These are phyloP conservation scores for Holacanthella duospinosa DNA, from an alignment of 2,888 invertebrate species.

Conservation along the genomic window DNA sequence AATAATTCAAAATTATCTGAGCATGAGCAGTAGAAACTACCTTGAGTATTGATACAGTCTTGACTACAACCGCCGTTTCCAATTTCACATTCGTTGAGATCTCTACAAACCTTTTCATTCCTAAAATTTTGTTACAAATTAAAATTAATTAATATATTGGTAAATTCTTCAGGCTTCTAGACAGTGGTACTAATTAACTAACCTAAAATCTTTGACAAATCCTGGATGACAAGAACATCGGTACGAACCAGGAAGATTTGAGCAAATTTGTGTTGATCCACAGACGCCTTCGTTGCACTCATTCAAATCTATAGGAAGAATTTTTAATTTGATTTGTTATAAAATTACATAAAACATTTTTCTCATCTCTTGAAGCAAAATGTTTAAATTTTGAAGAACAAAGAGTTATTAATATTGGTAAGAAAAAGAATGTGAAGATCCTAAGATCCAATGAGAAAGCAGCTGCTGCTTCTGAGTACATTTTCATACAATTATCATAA, in stretches of 20 bases:
- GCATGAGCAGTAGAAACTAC: slow-evolving; percentile 39
- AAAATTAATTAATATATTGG: neutral
- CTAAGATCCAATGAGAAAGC: no score
- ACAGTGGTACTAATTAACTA: neutral
- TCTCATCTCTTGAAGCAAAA: neutral
- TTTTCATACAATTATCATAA: no score
- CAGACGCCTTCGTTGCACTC: slow-evolving; percentile 39
- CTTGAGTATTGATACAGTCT: slow-evolving; percentile 40
- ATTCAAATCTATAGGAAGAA: slow-evolving; percentile 38
- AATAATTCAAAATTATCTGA: slow-evolving; percentile 33
- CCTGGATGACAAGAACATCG: slow-evolving; percentile 50
- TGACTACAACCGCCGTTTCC: slow-evolving; percentile 39
- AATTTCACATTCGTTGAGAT: slow-evolving; percentile 39
- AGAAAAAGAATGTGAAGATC: neutral
- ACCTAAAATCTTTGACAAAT: slow-evolving; percentile 39
- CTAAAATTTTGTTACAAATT: slow-evolving; percentile 8
- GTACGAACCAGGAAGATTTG: slow-evolving; percentile 49
- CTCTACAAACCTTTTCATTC: slow-evolving; percentile 38
- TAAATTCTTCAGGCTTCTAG: no score
- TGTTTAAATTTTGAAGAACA: neutral
- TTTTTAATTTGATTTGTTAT: neutral
- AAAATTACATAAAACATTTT: neutral
- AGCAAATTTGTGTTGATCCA: slow-evolving; percentile 48
- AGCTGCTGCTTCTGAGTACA: no score
- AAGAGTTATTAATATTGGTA: neutral